Conservation (phyloP, 2,797 vertebrate species). For the Leptodactylus fallax region DNA sequence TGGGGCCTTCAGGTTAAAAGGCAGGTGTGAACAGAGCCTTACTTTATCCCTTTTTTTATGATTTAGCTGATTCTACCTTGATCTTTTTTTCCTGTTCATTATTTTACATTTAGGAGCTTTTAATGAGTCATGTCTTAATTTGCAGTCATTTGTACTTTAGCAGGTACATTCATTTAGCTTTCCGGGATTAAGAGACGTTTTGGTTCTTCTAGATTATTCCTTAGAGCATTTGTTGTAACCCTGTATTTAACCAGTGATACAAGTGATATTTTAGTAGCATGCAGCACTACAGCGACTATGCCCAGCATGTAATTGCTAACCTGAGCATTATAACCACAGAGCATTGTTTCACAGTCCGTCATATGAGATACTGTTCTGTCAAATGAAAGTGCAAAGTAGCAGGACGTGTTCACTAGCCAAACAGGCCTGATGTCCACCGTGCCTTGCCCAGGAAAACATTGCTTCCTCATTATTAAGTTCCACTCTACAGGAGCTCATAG, state of each 20-base stretch:
- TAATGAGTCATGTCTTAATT: background rate
- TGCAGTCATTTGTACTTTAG: background rate
- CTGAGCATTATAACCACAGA: background rate
- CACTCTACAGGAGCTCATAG: constrained; percentile 49
- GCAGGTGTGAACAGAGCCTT: too few species aligned
- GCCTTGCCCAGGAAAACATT: constrained; percentile 31
- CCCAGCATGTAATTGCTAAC: constrained; percentile 12
- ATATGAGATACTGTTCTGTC: constrained; percentile 27
- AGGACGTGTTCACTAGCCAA: constrained; percentile 28
- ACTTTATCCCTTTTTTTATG: too few species aligned
- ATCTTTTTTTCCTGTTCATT: background rate
- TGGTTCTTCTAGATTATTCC: background rate
- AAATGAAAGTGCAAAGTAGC: constrained; percentile 33
- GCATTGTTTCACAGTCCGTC: constrained; percentile 30
- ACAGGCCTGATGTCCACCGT: background rate
- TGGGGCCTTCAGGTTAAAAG: too few species aligned
- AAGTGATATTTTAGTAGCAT: background rate
- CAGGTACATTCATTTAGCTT: background rate
- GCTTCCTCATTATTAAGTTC: constrained; percentile 48
- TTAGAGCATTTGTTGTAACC: too few species aligned
- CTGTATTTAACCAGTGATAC: background rate
- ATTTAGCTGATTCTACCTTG: too few species aligned
- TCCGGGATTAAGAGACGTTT: background rate
- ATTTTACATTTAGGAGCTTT: background rate
- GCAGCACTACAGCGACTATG: background rate